phyloP scores from a whole-genome alignment of 2,888 invertebrate genomes.

The Mamestra brassicae region DNA sequence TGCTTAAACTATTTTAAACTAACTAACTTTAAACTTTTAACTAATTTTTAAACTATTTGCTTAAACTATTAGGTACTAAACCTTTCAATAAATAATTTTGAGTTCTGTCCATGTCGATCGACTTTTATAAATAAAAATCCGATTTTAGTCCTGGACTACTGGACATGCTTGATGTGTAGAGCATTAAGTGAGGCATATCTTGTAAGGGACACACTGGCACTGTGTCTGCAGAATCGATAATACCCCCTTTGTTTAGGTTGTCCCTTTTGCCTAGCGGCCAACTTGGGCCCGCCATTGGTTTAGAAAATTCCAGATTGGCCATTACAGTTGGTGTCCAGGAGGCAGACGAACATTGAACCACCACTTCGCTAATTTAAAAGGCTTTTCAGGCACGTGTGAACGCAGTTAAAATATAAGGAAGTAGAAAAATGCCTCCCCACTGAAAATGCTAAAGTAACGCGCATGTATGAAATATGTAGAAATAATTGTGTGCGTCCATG shows the following conservation, averaged over 20 bases:
- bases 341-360: too few relatives aligned
- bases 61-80: too few relatives aligned
- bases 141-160: too few relatives aligned
- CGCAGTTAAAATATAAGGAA: neutral
- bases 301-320: neutral
- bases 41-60: too few relatives aligned
- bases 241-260: neutral
- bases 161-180: too few relatives aligned
- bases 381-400: neutral
- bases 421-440: neutral
- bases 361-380: neutral
- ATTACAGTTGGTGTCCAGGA: neutral
- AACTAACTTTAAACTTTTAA: too few relatives aligned
- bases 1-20: too few relatives aligned
- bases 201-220: neutral
- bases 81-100: too few relatives aligned
- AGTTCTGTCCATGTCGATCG: too few relatives aligned
- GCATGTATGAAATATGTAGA: conserved; percentile 30
- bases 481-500: conserved; percentile 44
- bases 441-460: conserved; percentile 8
- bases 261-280: neutral
- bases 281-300: neutral
- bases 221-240: neutral
- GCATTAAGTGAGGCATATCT: neutral
- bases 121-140: too few relatives aligned